These are phyloP conservation scores for Plagodis dolabraria DNA, from an alignment of 2,888 invertebrate genomes.

Conservation along the genomic window DNA sequence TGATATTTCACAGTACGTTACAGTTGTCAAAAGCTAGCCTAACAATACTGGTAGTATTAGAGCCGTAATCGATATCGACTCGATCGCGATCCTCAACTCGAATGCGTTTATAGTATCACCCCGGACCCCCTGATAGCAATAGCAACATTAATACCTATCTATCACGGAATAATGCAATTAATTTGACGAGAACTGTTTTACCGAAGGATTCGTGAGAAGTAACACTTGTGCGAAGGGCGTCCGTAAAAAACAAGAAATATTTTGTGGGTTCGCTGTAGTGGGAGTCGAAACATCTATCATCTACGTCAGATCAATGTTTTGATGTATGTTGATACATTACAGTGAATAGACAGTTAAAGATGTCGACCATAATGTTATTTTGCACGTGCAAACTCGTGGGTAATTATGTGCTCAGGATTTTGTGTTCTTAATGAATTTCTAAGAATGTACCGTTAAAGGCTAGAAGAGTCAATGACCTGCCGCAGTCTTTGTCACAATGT, in stretches of 20 bases:
- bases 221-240: conserved; percentile 62
- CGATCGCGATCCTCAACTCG: not conserved
- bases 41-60: too few relatives aligned
- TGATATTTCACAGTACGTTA: too few relatives aligned
- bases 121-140: conserved; percentile 54
- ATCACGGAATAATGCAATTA: conserved; percentile 82
- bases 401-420: not conserved
- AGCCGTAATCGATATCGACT: not conserved
- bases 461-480: conserved; percentile 3
- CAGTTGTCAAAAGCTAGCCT: too few relatives aligned
- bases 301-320: conserved; percentile 71
- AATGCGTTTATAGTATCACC: not conserved
- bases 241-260: conserved; percentile 61
- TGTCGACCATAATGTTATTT: conserved; percentile 9
- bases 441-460: not conserved
- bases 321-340: conserved; percentile 66
- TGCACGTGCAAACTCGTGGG: conserved; percentile 12
- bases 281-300: conserved; percentile 66
- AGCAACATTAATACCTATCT: conserved; percentile 75
- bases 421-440: not conserved
- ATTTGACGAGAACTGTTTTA: conserved; percentile 75
- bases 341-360: conserved; percentile 39
- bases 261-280: conserved; percentile 27
- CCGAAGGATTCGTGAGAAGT: conserved; percentile 70
- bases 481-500: conserved; percentile 2